Percentiles rank a stretch among this genome's conserved stretches.
phyloP scores from a whole-genome alignment of 2,113 vertebrate genomes.

The Benitochromis conjunctus region DNA sequence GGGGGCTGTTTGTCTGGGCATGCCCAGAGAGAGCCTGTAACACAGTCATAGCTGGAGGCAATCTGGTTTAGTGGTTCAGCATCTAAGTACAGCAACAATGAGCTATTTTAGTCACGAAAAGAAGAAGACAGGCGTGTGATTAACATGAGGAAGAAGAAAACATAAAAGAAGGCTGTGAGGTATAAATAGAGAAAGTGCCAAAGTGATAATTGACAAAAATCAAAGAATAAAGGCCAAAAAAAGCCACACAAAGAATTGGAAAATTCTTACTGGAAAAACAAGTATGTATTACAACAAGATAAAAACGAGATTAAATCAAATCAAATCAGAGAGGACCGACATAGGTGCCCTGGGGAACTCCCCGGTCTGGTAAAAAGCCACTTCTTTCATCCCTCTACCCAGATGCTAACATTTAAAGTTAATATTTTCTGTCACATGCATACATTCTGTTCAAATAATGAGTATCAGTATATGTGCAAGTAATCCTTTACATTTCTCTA shows the following conservation, averaged over 20 bases:
- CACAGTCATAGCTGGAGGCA: constrained; percentile 9
- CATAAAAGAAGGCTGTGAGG: neutral
- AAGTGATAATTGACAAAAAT: neutral
- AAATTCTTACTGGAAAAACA: neutral
- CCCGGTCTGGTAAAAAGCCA: neutral
- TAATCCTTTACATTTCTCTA: neutral
- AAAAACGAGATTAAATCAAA: neutral
- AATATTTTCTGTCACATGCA: neutral
- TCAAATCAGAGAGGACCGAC: neutral
- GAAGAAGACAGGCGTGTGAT: neutral
- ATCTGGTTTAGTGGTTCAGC: constrained; percentile 10
- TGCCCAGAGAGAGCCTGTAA: constrained; percentile 22
- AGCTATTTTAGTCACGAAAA: constrained; percentile 29
- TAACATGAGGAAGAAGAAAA: neutral
- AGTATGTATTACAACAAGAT: neutral
- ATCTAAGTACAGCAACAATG: neutral
- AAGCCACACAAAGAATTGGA: neutral
- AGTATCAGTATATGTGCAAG: neutral
- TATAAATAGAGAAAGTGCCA: neutral
- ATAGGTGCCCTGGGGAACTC: neutral
- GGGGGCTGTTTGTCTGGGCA: constrained; percentile 9
- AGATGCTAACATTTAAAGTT: neutral
- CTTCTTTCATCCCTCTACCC: neutral
- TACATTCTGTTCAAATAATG: neutral
- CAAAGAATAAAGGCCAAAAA: neutral